Percentiles rank a stretch among this genome's conserved stretches.
Conservation (phyloP, 1,140 invertebrate genomes). For the Cyphomyrmex costatus region DNA sequence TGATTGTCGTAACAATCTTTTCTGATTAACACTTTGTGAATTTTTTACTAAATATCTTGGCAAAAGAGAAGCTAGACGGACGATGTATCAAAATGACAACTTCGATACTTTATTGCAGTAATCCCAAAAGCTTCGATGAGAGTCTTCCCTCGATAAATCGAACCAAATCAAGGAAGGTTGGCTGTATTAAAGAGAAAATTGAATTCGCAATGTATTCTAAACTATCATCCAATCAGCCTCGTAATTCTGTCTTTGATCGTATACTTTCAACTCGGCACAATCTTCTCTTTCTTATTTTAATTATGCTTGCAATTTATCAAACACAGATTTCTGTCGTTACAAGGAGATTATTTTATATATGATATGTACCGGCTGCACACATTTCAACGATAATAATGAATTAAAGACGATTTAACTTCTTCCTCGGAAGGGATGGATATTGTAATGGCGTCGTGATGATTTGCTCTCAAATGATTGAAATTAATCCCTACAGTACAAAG, state of each 20-base stretch:
- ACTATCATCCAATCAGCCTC: not conserved
- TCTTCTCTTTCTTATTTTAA: not conserved
- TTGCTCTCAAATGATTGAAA: not conserved
- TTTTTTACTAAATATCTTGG: not conserved
- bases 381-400: not conserved
- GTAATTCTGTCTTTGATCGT: not conserved
- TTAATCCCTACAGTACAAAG: not conserved
- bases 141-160: not conserved
- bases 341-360: not conserved
- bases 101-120: constrained; percentile 1
- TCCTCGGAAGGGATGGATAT: not conserved
- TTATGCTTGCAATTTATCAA: not conserved
- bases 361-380: not conserved
- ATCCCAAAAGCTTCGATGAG: not conserved
- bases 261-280: not conserved
- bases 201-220: not conserved
- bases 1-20: constrained; percentile 78
- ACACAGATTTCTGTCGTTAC: not conserved
- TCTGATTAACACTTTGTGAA: not conserved
- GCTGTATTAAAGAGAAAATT: not conserved
- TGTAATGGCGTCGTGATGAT: not conserved
- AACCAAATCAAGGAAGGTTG: not conserved
- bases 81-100: constrained; percentile 5
- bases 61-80: not conserved
- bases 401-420: not conserved